Percentiles rank a stretch among this genome's conserved stretches.
Conservation (phyloP, 2,113 vertebrate genomes). For the Sciurus niger region DNA sequence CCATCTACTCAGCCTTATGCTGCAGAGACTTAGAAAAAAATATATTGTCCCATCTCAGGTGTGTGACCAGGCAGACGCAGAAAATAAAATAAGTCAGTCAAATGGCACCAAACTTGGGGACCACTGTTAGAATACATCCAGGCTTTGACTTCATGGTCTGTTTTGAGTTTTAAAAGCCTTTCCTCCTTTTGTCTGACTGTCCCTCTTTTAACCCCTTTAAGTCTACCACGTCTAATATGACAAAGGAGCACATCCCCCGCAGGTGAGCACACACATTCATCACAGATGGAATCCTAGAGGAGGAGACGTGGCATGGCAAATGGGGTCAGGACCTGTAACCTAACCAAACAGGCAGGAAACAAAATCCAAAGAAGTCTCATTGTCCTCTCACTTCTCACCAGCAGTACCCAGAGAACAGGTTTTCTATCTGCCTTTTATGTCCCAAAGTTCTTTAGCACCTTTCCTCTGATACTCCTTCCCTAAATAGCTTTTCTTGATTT, state of each 20-base stretch:
- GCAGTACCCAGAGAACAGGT: not conserved
- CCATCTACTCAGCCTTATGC: slow-evolving; percentile 27
- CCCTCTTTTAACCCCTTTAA: not conserved
- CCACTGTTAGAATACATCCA: not conserved
- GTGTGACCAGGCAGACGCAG: not conserved
- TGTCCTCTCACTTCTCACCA: not conserved
- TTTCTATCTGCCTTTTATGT: not conserved
- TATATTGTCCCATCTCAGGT: not conserved
- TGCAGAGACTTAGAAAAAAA: not conserved
- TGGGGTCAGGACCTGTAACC: not conserved
- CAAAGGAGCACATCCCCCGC: not conserved
- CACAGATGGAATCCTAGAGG: not conserved
- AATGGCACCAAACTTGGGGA: not conserved
- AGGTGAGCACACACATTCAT: fast-evolving
- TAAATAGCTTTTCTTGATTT: not conserved
- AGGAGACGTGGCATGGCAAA: not conserved
- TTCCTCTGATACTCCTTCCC: not conserved
- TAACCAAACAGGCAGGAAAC: not conserved
- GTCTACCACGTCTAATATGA: not conserved
- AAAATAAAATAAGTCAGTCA: not conserved
- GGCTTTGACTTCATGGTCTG: not conserved
- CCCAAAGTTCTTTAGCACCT: not conserved
- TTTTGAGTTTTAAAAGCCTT: not conserved
- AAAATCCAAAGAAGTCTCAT: not conserved
- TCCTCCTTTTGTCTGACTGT: not conserved